Base-by-base conservation (phyloP, 1,140 invertebrate species). In the Procambarus clarkii region DNA sequence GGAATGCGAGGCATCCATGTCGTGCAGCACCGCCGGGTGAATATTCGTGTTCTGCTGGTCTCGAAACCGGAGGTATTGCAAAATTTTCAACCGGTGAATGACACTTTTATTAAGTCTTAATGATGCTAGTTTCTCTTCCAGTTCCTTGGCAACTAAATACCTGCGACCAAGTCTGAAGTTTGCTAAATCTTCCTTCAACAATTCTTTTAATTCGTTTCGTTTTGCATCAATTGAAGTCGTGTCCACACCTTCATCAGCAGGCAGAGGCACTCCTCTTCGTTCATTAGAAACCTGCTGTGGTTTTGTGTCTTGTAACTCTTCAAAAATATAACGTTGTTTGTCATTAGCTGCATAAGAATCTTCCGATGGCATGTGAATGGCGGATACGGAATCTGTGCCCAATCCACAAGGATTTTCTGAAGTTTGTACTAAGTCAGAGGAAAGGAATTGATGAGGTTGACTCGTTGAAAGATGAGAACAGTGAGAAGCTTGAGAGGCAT, bases 71-170 rank as follows among this genome's bases (percentile, higher is more conserved):
- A 87, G 76, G 76, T 78, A 78, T 18, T 79, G 74, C 3, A 87
- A 44, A 21, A 87, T 77, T 8, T 79, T 87, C 21, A 87, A 54
- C n/a, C 85, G 85, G 50, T 87, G 85, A 18, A 87, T 3, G 54
- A 87, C 48, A 7, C 71, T 87, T 50, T 87, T 79, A 34, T 60
- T 78, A 13, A 77, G 5, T 4, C 85, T 15, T 24, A 87, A 48
- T 44, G 74, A 50, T n/a, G 85, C 76, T 24, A 87, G 24, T 24
- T 87, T 79, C 76, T 87, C 85, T 50, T 87, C 85, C 34, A 87
- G 48, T 74, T 87, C 85, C 76, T 87, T 87, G 15, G 85, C 85
- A 46, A 87, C 9, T 13, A 87, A 48, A 78, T 79, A 87, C 24
- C 85, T 74, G 34, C 15, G 74, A 45, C 85, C 85, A 44, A 78